Percentiles rank a stretch among this genome's conserved stretches.
phyloP scores from a whole-genome alignment of 2,113 vertebrate species.

The Plotosus lineatus region DNA sequence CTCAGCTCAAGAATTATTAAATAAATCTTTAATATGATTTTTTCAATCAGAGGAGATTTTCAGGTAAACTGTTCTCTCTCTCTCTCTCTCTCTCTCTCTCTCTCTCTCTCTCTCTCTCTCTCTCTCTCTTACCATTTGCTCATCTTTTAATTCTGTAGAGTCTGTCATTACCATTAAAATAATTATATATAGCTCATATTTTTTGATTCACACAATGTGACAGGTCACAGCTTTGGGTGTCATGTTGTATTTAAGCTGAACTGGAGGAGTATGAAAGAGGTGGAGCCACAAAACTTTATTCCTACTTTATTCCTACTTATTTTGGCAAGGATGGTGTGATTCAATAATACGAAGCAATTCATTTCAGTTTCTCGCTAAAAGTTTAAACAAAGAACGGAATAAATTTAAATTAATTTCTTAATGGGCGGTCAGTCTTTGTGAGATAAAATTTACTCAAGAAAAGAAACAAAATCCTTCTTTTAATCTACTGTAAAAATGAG shows the following conservation, averaged over 20 bases:
- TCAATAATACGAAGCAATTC: not conserved
- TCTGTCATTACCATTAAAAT: not conserved
- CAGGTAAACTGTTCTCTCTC: not conserved
- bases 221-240: not conserved
- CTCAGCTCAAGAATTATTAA: not conserved
- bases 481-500: not conserved
- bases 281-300: not conserved
- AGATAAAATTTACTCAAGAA: not conserved
- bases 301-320: not conserved
- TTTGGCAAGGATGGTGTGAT: not conserved
- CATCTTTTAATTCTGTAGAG: not conserved
- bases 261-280: not conserved
- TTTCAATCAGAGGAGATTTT: not conserved
- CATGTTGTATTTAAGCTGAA: not conserved
- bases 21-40: not conserved
- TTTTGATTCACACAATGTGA: not conserved
- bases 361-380: not conserved
- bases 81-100: not conserved
- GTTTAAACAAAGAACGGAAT: not conserved
- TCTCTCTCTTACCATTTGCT: too few relatives aligned
- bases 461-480: not conserved
- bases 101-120: not conserved
- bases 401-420: not conserved
- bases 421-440: not conserved
- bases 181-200: not conserved